These are phyloP conservation scores for Hylomyscus alleni DNA, from an alignment of 2,797 vertebrate genomes.

Conservation along the genomic window DNA sequence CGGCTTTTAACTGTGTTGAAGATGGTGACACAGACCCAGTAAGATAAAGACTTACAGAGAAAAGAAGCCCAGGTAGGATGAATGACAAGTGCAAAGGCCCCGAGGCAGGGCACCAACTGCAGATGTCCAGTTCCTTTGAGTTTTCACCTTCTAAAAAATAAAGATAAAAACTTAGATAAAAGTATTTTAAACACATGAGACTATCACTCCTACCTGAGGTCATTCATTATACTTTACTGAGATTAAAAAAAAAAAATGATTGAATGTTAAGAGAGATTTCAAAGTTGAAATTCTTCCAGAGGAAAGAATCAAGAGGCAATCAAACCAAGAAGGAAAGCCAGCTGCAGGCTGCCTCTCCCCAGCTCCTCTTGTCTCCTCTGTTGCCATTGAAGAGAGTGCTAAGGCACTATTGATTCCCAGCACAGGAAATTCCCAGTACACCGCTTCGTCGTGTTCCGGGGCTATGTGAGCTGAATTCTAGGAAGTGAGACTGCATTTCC, in stretches of 20 bases:
- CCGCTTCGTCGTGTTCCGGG: not conserved
- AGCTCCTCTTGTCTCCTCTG: not conserved
- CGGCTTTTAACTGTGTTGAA: not conserved
- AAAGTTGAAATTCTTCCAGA: not conserved
- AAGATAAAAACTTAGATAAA: not conserved
- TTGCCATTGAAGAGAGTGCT: not conserved
- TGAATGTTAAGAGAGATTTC: not conserved
- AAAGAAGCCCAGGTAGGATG: not conserved
- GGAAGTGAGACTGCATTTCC: slow-evolving; percentile 52
- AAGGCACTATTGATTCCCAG: not conserved
- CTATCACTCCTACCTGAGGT: not conserved
- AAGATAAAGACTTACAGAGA: not conserved
- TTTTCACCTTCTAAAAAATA: not conserved
- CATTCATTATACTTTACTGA: not conserved
- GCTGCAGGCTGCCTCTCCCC: not conserved
- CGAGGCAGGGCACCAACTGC: not conserved
- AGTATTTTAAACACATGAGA: slow-evolving; percentile 27
- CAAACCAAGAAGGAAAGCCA: not conserved
- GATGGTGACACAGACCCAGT: not conserved
- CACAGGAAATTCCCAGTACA: not conserved
- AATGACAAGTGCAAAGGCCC: not conserved
- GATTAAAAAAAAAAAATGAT: not conserved
- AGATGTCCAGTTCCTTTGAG: not conserved
- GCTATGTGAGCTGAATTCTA: slow-evolving; percentile 35
- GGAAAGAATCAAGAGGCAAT: not conserved